phyloP scores from a whole-genome alignment of 2,797 vertebrate species.

The Avahi laniger region DNA sequence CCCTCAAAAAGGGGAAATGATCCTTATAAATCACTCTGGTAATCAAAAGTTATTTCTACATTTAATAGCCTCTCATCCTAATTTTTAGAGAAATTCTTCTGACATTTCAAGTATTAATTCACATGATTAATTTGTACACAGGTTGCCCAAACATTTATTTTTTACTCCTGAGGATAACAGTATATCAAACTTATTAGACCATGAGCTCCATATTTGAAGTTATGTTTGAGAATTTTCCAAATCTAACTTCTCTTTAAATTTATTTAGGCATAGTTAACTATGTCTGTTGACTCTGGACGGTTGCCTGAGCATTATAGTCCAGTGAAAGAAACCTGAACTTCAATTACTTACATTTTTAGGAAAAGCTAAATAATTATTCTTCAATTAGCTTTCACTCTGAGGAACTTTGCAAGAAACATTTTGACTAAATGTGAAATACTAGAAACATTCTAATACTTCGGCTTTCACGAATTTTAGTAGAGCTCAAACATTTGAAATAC shows the following conservation, averaged over 20 bases:
- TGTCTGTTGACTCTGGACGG: conserved; percentile 72
- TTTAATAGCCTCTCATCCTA: conserved; percentile 22
- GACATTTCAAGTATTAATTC: conserved; percentile 63
- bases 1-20: neutral
- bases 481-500: neutral
- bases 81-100: conserved; percentile 54
- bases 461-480: neutral
- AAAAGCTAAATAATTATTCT: conserved; percentile 68
- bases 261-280: conserved; percentile 63
- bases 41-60: conserved; percentile 35
- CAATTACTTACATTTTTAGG: conserved; percentile 63
- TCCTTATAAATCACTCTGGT: neutral
- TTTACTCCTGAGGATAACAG: conserved; percentile 65
- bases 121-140: conserved; percentile 63
- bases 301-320: conserved; percentile 57
- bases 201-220: conserved; percentile 54
- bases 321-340: conserved; percentile 65
- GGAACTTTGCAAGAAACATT: conserved; percentile 24
- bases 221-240: conserved; percentile 72
- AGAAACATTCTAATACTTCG: neutral
- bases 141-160: conserved; percentile 39
- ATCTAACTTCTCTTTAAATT: conserved; percentile 73
- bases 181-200: conserved; percentile 67
- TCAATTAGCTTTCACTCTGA: conserved; percentile 53
- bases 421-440: neutral